Evolutionary conservation across 2,888 invertebrate species (phyloP).

Genomic region (Noctua pronuba): DNA sequence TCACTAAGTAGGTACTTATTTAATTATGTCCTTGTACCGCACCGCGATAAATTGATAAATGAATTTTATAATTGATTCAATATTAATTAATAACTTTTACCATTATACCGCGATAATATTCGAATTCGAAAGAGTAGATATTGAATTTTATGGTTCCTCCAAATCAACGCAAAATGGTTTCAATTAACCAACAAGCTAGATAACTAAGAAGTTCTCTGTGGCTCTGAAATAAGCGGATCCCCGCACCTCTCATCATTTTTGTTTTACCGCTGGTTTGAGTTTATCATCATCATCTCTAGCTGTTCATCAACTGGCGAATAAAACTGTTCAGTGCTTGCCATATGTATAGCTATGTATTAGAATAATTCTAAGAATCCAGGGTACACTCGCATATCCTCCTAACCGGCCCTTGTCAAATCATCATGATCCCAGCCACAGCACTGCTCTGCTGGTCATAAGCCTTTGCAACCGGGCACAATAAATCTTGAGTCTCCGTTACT

Average conservation of each 20-base stretch:
- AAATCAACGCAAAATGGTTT: slow-evolving; percentile 64
- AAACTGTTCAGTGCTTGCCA: not conserved
- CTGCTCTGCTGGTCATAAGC: not conserved
- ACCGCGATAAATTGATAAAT: not conserved
- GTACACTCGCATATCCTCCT: too few species aligned
- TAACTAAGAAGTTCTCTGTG: slow-evolving; percentile 57
- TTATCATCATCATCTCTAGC: not conserved
- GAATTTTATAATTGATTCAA: slow-evolving; percentile 13
- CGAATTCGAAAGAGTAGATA: slow-evolving; percentile 60
- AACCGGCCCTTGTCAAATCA: not conserved
- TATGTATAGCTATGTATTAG: not conserved
- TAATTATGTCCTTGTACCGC: not conserved
- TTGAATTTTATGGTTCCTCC: slow-evolving; percentile 53
- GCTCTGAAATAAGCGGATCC: slow-evolving; percentile 47
- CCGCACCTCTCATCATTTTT: not conserved
- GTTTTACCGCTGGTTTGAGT: not conserved
- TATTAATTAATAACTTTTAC: slow-evolving; percentile 26
- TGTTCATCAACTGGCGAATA: not conserved
- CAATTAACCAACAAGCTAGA: slow-evolving; percentile 69
- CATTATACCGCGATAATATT: slow-evolving; percentile 16
- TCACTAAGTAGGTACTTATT: not conserved
- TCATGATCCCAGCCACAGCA: not conserved
- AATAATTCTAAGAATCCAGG: not conserved
- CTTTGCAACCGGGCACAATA: not conserved
- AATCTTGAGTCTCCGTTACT: not conserved